Evolutionary conservation across 2,888 invertebrate genomes (phyloP), one percentile per base, ranked within the genome.

Genomic region (Teinopalpus imperialis): DNA sequence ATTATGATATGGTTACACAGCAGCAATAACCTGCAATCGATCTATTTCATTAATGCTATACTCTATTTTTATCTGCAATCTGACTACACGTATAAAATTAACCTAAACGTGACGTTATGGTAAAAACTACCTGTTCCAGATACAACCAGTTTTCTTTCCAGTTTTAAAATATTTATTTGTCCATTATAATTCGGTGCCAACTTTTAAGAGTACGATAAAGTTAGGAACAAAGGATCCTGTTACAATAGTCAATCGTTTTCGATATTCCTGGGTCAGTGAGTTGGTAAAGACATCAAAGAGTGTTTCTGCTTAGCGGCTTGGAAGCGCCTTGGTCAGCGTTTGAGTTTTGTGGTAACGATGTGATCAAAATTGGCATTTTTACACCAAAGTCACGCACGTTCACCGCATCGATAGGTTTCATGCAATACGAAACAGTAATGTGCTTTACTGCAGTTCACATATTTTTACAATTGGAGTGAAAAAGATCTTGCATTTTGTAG

Each of bases 311-410:
- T 73, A 73, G 53, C 67, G 70, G 65, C 50, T 71, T 67, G 79
- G 81, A 82, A 81, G 62, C 53, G 37, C 47, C 64, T 57, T 60
- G 79, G 80, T 81, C 85, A 81, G 80, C 80, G 42, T 39, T 55
- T 57, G 9, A 27, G 24, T 23, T 49, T 46, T 49, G 52, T 48
- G 53, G 53, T 54, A 81, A 81, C 73, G 80, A 78, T 59, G 76
- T 66, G 54, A 50, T 60, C 67, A 49, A 66, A 68, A 87, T 85
- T 85, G 83, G 76, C 81, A 64, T 71, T 63, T 69, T 86, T 83
- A 82, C 71, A 54, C 61, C 44, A 55, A 57, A 59, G 68, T 73
- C 85, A 86, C 85, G 85, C 80, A 43, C 43, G 45, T 43, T 45
- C 59, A 52, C 37, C 40, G 24, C 35, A 36, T 29, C 36, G 8